Evolutionary conservation across 2,797 vertebrate species (phyloP), one percentile per base, ranked within the genome.

Genomic region (Pangasius djambal): DNA sequence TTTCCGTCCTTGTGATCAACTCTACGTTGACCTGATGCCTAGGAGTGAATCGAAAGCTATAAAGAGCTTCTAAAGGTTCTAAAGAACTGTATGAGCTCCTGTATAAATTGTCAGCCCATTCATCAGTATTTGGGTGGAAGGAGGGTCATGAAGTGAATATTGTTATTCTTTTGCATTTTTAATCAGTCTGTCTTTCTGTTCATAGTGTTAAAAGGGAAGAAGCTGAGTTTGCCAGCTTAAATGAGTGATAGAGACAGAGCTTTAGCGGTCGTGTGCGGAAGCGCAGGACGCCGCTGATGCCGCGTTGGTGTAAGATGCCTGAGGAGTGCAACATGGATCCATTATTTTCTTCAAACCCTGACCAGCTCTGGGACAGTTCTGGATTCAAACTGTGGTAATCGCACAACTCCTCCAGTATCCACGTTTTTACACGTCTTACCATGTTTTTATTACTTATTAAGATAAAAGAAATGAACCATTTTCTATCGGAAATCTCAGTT

Each of bases 161-260:
- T 82, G 31, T 78, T 22, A 0, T 37, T 59, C 1, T 37, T 77
- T 28, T 7, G 6, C 48, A 16, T 57, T 9, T 22, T n/a, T 75
- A 22, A 52, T 81, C 50, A 79, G 20, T 86, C 0, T 87, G 34
- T 92, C 89, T 77, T 57, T 94, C 65, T 95, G 87, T 93, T 86
- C 92, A 92, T 89, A 99, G 98, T 99, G 87, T 97, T 99, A 94
- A 99, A 99, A 96, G 98, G 98, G 95, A 99, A 99, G 97, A 99
- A 99, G 96, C 96, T 99, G 95, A 99, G 98, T 95, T 97, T 99
- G 96, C 98, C 98, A 94, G 98, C 98, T 1, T 99, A 98, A 98
- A 97, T 96, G 97, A 97, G 44, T 13, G 10, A 22, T 31, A 96
- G 97, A 97, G 93, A 93, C 93, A 91, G 95, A 91, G 91, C 96